Conservation (phyloP, 64 coral and sea anemone genomes). For the Anthopleura sola region DNA sequence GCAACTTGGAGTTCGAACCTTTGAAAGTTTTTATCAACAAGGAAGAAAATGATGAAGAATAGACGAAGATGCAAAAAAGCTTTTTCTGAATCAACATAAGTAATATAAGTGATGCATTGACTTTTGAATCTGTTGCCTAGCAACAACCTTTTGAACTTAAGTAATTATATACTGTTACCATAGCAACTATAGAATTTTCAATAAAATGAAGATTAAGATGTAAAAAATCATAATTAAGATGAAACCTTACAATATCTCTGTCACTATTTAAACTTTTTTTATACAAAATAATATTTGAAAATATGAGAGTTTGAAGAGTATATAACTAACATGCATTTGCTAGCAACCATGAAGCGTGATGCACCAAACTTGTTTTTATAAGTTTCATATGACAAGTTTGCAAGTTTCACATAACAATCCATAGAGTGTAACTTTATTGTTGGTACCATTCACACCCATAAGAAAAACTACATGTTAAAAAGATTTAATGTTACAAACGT, state of each 20-base stretch:
- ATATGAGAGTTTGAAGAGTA: too few species aligned
- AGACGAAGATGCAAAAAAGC: neutral
- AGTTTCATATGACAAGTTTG: too few species aligned
- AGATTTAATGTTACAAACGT: too few species aligned
- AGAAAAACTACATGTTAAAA: too few species aligned
- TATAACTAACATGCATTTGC: too few species aligned
- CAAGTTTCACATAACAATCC: too few species aligned
- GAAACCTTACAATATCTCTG: neutral
- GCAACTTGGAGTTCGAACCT: neutral
- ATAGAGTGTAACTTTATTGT: too few species aligned
- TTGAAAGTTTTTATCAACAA: neutral
- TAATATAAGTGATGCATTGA: neutral
- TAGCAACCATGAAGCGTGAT: too few species aligned
- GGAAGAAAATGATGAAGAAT: neutral
- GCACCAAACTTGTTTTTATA: too few species aligned
- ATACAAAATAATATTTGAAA: too few species aligned
- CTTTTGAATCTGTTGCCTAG: neutral
- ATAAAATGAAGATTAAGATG: neutral
- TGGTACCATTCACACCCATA: too few species aligned
- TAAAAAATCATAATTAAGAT: neutral
- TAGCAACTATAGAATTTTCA: neutral
- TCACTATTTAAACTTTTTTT: too few species aligned
- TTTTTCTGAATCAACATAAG: neutral
- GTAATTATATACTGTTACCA: neutral
- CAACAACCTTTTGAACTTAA: neutral